Evolutionary conservation across 2,888 invertebrate genomes (phyloP), one percentile per base, ranked within the genome.

Genomic region (Seira ritae): DNA sequence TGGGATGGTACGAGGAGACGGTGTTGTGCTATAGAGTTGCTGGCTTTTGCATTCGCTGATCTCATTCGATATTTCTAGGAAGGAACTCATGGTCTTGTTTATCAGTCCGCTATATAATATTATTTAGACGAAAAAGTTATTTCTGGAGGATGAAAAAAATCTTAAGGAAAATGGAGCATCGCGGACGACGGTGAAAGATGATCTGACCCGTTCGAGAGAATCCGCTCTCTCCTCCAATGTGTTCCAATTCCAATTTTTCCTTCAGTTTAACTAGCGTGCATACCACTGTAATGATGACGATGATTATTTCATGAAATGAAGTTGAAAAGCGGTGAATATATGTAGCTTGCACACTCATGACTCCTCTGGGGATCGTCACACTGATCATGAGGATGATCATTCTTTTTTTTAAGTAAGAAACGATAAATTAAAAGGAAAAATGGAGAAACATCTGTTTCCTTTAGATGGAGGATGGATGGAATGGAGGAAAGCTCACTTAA

Each of bases 71-170:
- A 31, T 31, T 31, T 31, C 31, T 31, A 31, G 31, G 31, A 31
- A 31, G n/a, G 8, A 31, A 2, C 31, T 31, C 31, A 31, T 31
- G 31, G 31, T 31, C 31, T 31, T 31, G 31, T 31, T 31, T 31
- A 31, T 31, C 31, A 31, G 31, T n/a, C 42, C 15, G 12, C 55
- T 8, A 8, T n/a, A 15, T 12, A 55, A 31, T 12, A 55, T 55
- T 55, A 55, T 55, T 55, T 55, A 55, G 55, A 55, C 55, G 55
- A 55, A 55, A 31, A 55, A 70, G 83, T 74, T 83, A 83, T 83
- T 83, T 83, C 83, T 83, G 83, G 83, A 83, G 74, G 74, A 77
- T 77, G 77, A 83, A 73, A 78, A 71, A 82, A 50, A n/a, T 68
- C 50, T 46, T n/a, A 37, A 68, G 31, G 76, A 20, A 42, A 73